Percentiles rank a stretch among this genome's conserved stretches.
Conservation (phyloP, 2,113 vertebrate species). For the Chloropsis cyanopogon region DNA sequence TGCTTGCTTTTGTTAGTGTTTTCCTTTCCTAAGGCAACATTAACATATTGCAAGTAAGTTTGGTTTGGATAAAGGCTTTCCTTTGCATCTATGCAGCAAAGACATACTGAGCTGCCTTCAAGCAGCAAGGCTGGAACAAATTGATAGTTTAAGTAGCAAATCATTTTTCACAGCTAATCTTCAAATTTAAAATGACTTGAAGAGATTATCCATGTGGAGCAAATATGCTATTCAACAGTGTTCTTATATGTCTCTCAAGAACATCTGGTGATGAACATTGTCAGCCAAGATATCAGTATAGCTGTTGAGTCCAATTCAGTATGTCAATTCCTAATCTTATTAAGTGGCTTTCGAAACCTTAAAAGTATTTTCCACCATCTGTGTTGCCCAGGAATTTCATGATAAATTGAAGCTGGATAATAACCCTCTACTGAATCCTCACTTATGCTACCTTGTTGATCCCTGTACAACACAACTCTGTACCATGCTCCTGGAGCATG, state of each 20-base stretch:
- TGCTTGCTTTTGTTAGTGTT: not conserved
- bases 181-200: conserved; percentile 26
- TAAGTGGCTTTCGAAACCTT: conserved; percentile 37
- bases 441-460: not conserved
- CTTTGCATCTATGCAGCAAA: not conserved
- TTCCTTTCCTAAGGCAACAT: not conserved
- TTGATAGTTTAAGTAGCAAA: conserved; percentile 11
- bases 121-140: not conserved
- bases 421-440: not conserved
- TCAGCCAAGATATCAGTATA: not conserved
- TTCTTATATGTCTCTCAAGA: not conserved
- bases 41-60: not conserved
- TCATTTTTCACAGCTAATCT: conserved; percentile 36
- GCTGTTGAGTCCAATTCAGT: conserved; percentile 5
- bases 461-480: not conserved
- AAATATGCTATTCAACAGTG: not conserved
- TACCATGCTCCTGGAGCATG: not conserved
- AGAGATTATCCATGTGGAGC: conserved; percentile 3
- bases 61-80: not conserved
- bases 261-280: not conserved
- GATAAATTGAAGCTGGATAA: conserved; percentile 21
- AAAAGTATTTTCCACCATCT: conserved; percentile 7
- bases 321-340: conserved; percentile 42
- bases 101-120: not conserved
- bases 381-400: not conserved